These are phyloP conservation scores for Amphimedon queenslandica DNA, from an alignment of 37 sponge, comb jelly and placozoan species.

Conservation along the genomic window DNA sequence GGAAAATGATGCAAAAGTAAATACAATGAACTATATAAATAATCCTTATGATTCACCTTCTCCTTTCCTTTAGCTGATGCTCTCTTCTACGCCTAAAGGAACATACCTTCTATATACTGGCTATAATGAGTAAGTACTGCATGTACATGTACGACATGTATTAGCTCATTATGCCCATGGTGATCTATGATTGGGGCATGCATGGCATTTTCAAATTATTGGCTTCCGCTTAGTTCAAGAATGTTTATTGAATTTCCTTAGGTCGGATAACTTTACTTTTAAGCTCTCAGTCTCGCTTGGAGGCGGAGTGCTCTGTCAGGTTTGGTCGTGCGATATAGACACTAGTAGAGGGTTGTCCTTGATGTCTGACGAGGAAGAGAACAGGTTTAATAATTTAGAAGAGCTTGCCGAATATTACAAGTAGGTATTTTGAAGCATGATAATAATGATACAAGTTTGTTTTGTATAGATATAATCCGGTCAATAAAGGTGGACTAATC, in stretches of 20 bases:
- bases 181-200: no score
- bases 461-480: no score
- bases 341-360: not conserved
- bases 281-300: conserved; percentile 1
- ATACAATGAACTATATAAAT: not conserved
- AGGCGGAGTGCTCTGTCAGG: not conserved
- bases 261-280: not conserved
- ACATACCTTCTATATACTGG: conserved; percentile 8
- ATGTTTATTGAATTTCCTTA: not conserved
- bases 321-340: not conserved
- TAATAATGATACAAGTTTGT: no score
- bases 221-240: no score
- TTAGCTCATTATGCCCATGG: no score
- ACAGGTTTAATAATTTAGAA: no score
- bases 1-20: not conserved
- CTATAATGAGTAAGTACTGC: not conserved
- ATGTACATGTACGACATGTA: no score
- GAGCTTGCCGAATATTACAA: not conserved
- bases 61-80: no score
- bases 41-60: no score
- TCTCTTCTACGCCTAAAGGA: not conserved
- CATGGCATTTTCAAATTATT: no score
- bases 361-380: not conserved
- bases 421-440: not conserved
- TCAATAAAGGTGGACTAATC: no score